Evolutionary conservation across 1,140 invertebrate species (phyloP), one percentile per base, ranked within the genome.

Genomic region (Pygmarrhopalites habei): DNA sequence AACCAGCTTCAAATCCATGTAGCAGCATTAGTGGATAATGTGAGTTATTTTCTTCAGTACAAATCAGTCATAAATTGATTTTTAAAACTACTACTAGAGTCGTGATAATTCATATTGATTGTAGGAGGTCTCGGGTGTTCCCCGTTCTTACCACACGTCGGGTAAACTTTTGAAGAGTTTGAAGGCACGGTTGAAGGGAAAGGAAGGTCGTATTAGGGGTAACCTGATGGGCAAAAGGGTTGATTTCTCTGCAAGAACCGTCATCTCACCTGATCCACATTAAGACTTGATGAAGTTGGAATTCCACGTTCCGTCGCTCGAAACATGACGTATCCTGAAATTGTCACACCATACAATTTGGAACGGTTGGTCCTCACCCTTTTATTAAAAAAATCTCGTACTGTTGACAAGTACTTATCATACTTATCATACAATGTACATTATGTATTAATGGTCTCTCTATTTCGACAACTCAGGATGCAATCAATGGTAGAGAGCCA

Each of bases 141-240:
- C 95, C 1, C 85, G 86, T 73, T 96, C 97, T 4, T 94, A 96
- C 83, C 97, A 99, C 77, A 99, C 99, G 77, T 97, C 95, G 0
- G 97, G 97, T 0, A 89, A 98, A 75, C 97, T 97, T 0, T 76
- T 99, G 0, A 99, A 99, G 79, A 95, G 97, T 0, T 86, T 99
- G 19, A 99, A 99, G 78, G 86, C 88, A 0, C 80, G 89, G 51
- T 74, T 92, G 15, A 91, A 92, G 72, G 89, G 89, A 12, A 99
- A 99, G 77, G 95, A 99, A 85, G 97, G 97, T 0, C 81, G 97
- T 72, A 98, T 99, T 72, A 81, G 97, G 77, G 96, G 96, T 72
- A 99, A 99, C 75, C 82, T 99, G 69, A 99, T 99, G 96, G 97
- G 97, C 62, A 99, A 99, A 76, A 92, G 97, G 81, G 97, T 99